Base-by-base conservation (phyloP, 2,113 vertebrate species). In the Mirza zaza region DNA sequence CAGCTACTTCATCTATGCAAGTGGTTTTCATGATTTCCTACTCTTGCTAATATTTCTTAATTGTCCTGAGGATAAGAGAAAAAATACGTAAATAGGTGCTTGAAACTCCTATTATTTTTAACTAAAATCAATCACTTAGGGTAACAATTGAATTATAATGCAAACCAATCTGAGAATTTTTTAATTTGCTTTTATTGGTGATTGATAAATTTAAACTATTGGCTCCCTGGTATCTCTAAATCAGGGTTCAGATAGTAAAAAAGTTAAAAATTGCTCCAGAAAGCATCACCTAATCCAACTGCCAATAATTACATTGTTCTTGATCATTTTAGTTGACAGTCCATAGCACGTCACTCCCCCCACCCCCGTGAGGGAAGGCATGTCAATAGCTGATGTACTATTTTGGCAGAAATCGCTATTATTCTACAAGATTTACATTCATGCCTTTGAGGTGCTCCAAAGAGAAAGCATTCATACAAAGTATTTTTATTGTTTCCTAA, bases 371-470 rank as follows among this genome's bases (percentile, higher is more conserved):
- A 93, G 23, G 27, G 14, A 83, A 82, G 18, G 10, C 12, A 81
- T 91, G n/a, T 45, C 3, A 91, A 93, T n/a, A 3, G 80, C n/a
- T 39, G 39, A 73, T 3, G 25, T 87, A 92, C 25, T 85, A 59
- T 79, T 87, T 91, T 87, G 13, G 8, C 50, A 95, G 50, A 92
- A 82, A 92, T 65, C 82, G 4, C 21, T 76, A 4, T 77, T 86
- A 70, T 93, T 94, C 34, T 55, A 85, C 0, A 90, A 82, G 42
- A 88, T 73, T 84, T 94, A 68, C 55, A 93, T 80, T 80, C 27
- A 80, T 91, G 12, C 27, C 57, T 94, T 94, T 68, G 32, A 92
- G 20, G 42, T 91, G 3, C 3, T 91, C 13, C 57, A 96, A 63
- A 63, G 34, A 75, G 32, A 81, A 91, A 88, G 1, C 11, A 85